Base-by-base conservation (phyloP, 1,140 invertebrate species). In the Prorops nasuta region DNA sequence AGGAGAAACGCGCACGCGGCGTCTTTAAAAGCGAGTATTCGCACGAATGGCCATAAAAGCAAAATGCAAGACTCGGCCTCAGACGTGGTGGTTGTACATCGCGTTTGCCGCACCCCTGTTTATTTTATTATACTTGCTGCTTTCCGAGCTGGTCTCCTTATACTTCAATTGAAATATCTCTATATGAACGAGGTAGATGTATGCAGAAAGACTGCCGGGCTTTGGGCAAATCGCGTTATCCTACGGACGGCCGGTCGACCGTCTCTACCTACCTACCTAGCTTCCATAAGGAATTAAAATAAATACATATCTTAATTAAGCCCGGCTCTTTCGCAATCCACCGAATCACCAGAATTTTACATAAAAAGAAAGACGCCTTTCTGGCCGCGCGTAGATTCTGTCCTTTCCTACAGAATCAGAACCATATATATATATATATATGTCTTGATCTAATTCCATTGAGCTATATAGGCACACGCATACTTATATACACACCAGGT, bases 221-320 rank as follows among this genome's bases (percentile, higher is more conserved):
- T 69, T 64, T 69, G 69, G 72, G 71, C 63, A 74, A 76, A 76
- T 76, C 72, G 67, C 62, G 70, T 76, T 76, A 76, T 70, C 67
- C 69, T 63, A 56, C 56, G 58, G 51, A 44, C 55, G 51, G 55
- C 56, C 44, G 54, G 56, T 53, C 65, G 58, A 51, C 66, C 57
- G 63, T 69, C 60, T 67, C 62, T 57, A 51, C 58, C 52, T 37
- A n/a, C n/a, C n/a, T 28, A 4, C 24, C 24, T 28, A 10, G 4
- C 6, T 4, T 65, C 56, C 55, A 62, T 64, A 53, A 61, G 63
- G 58, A 75, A 75, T 75, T 76, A 72, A 75, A 76, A 76, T 76
- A 74, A 75, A 75, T 76, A 73, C 71, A 74, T 75, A 76, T 76
- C 71, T 75, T 75, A 75, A 76, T 75, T 75, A 74, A 75, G 71